Conservation (phyloP, 2,888 invertebrate genomes). For the Leptinotarsa tumamoca region DNA sequence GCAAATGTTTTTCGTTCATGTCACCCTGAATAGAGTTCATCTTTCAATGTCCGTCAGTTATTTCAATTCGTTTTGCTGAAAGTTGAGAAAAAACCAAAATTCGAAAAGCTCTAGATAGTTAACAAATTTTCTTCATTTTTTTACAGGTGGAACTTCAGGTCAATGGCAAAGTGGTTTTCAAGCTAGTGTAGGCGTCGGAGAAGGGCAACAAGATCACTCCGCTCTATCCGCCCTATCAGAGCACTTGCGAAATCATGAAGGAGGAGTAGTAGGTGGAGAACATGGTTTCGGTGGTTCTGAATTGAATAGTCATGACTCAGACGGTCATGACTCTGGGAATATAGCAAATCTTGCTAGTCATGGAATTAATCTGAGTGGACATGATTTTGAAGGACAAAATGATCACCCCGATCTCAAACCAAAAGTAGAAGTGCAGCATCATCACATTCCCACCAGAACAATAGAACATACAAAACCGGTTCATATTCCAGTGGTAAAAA, state of each 20-base stretch:
- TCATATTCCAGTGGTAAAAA: constrained; percentile 78
- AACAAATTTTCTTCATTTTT: not conserved
- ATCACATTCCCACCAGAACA: constrained; percentile 70
- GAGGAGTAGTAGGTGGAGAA: not conserved
- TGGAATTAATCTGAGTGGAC: constrained; percentile 43
- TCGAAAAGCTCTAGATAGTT: not conserved
- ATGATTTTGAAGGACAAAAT: constrained; percentile 58
- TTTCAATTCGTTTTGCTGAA: not conserved
- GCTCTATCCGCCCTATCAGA: constrained; percentile 15
- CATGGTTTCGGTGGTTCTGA: constrained; percentile 1
- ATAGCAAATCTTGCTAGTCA: constrained; percentile 42
- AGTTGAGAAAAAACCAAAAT: not conserved
- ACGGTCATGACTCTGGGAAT: constrained; percentile 8
- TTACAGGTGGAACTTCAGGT: not conserved
- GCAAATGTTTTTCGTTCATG: too few relatives aligned
- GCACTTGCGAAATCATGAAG: not conserved
- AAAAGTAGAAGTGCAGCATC: constrained; percentile 68
- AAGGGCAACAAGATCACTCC: constrained; percentile 28
- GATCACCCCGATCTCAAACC: constrained; percentile 68
- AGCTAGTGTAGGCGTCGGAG: constrained; percentile 23
- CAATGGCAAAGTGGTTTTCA: constrained; percentile 38
- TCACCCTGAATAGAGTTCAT: too few relatives aligned
- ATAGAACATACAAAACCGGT: constrained; percentile 77
- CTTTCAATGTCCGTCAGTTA: too few relatives aligned
- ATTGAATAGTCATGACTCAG: not conserved